These are phyloP conservation scores for Drosophila tropicalis DNA, from an alignment of 1,140 invertebrate genomes.

Conservation along the genomic window DNA sequence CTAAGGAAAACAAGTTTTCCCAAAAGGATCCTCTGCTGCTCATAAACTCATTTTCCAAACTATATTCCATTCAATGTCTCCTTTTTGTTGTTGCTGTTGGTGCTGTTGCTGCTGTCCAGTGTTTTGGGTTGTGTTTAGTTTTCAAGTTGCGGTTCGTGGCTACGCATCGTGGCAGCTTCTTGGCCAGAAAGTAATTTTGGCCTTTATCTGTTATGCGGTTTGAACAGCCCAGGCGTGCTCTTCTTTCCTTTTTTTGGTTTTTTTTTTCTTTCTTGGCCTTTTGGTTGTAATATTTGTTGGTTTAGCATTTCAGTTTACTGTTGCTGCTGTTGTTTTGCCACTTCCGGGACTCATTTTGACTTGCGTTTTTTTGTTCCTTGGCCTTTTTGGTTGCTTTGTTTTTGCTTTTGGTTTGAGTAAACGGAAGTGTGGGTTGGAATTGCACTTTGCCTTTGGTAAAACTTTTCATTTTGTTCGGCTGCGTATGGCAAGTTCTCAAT, in stretches of 20 bases:
- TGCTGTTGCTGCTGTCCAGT: slow-evolving; percentile 26
- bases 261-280: slow-evolving; percentile 22
- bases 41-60: slow-evolving; percentile 67
- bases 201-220: slow-evolving; percentile 80
- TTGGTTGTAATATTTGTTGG: slow-evolving; percentile 60
- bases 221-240: slow-evolving; percentile 59
- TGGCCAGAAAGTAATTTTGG: slow-evolving; percentile 79
- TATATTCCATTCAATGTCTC: slow-evolving; percentile 44
- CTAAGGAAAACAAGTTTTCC: slow-evolving; percentile 36
- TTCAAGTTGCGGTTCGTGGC: slow-evolving; percentile 65
- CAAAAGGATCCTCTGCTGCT: slow-evolving; percentile 56
- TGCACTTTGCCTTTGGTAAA: slow-evolving; percentile 43
- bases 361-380: slow-evolving; percentile 38
- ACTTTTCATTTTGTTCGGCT: slow-evolving; percentile 47
- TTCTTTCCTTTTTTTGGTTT: slow-evolving; percentile 25
- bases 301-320: slow-evolving; percentile 52
- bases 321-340: slow-evolving; percentile 47
- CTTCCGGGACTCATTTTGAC: slow-evolving; percentile 74
- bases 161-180: slow-evolving; percentile 58
- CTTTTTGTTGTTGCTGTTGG: slow-evolving; percentile 15
- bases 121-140: slow-evolving; percentile 65
- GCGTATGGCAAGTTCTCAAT: slow-evolving; percentile 8
- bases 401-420: neutral
- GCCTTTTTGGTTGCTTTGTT: slow-evolving; percentile 1
- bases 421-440: slow-evolving; percentile 21